Base-by-base conservation (phyloP, 2,797 vertebrate species). In the Pangasius larnaudii region DNA sequence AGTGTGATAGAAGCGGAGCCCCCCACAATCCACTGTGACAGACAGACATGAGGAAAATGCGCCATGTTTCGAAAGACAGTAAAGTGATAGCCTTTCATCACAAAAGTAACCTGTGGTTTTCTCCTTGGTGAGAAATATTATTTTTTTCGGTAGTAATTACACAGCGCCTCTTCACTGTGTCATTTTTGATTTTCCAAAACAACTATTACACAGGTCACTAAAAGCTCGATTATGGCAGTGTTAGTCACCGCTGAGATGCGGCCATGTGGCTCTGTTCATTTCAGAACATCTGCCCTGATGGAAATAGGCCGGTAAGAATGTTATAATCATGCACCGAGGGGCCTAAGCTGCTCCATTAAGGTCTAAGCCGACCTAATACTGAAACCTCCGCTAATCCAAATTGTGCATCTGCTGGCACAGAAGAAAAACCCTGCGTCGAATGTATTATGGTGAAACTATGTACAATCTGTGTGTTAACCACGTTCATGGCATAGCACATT, bases 321-420 rank as follows among this genome's bases (percentile, higher is more conserved):
- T 93, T 94, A 93, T 95, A 95, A 96, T 96, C 95, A 94, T 86
- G 94, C 93, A 95, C 92, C 93, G 93, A 93, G 91, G 94, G 84
- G 92, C 92, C 93, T 96, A 96, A 96, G 95, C 96, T 93, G 93
- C 93, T 96, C 96, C 96, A 96, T 97, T 97, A 96, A 91, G 87
- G 91, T 91, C 94, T 96, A 95, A 97, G 93, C 95, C 95, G 94
- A 94, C 94, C 94, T 95, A 95, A 96, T 96, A 94, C 92, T 94
- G 89, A 92, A 92, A 93, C 94, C 95, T 95, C 95, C 89, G 88
- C 92, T 96, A 95, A 96, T 96, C 95, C 95, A 95, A 96, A 96
- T 94, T 94, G 94, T 94, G 94, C 94, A 94, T 95, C 94, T 93
- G 93, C 94, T 94, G 93, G 90, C 91, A 92, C 93, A 95, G 94